These are phyloP conservation scores for Euura saliciscinereae DNA, from an alignment of 1,140 invertebrate species.

Conservation along the genomic window DNA sequence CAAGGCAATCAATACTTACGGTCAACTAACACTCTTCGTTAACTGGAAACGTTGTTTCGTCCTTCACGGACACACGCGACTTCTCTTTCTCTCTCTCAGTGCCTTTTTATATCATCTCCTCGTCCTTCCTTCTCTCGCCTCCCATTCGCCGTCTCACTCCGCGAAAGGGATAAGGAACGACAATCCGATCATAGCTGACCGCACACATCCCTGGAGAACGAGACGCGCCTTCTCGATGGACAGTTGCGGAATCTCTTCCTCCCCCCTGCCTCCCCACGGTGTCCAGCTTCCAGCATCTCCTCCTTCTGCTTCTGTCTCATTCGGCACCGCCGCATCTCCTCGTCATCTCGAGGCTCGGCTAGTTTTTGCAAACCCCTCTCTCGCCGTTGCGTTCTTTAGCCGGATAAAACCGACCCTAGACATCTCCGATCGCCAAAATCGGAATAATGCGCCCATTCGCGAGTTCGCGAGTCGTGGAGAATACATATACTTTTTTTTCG, in stretches of 20 bases:
- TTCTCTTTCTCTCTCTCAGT: neutral
- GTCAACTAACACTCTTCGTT: constrained; percentile 7
- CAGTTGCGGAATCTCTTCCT: constrained; percentile 44
- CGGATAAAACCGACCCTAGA: constrained; percentile 9
- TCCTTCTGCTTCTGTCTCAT: constrained; percentile 38
- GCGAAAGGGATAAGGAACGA: constrained; percentile 52
- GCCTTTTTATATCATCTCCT: constrained; percentile 1
- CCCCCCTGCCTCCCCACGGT: constrained; percentile 11
- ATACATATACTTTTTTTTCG: too few species aligned
- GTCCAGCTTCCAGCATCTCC: constrained; percentile 30
- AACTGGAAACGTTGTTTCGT: constrained; percentile 3
- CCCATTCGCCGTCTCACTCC: constrained; percentile 37
- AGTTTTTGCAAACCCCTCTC: constrained; percentile 17
- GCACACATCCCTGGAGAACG: neutral
- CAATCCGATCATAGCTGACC: constrained; percentile 53
- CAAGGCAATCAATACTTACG: constrained; percentile 2
- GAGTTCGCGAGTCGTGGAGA: too few species aligned
- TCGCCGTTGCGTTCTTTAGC: neutral
- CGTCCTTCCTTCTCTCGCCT: constrained; percentile 13
- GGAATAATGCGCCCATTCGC: constrained; percentile 7
- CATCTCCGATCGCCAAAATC: constrained; percentile 11
- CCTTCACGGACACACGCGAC: neutral
- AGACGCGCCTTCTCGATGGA: constrained; percentile 14
- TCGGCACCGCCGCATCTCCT: constrained; percentile 19
- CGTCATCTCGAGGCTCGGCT: constrained; percentile 19